Evolutionary conservation across 64 coral and sea anemone species (phyloP).

Genomic region (Dendronephthya gigantea): DNA sequence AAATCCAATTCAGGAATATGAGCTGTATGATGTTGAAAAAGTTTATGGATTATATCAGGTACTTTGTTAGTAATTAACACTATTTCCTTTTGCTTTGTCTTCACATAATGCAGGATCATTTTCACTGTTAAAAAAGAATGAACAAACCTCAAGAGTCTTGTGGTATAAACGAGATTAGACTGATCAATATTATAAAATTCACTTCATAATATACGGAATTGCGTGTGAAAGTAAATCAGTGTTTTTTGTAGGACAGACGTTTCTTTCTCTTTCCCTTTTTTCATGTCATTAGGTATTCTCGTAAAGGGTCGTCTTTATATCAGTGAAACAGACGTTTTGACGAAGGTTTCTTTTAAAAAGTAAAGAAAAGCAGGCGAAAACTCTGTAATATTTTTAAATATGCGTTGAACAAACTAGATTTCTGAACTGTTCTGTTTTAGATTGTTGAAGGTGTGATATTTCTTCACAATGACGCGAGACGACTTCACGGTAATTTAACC

Average conservation of each 20-base stretch:
- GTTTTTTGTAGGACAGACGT: too few species aligned
- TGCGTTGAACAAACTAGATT: neutral
- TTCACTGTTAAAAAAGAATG: neutral
- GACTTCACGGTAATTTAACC: conserved; percentile 67
- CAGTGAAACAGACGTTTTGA: too few species aligned
- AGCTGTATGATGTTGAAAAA: conserved; percentile 92
- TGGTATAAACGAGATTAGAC: neutral
- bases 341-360: too few species aligned
- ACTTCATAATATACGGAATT: too few species aligned
- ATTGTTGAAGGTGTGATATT: conserved; percentile 85
- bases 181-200: too few species aligned
- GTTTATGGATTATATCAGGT: conserved; percentile 95
- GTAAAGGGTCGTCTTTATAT: too few species aligned
- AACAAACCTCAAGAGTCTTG: neutral
- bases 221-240: too few species aligned
- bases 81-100: neutral
- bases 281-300: too few species aligned
- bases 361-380: too few species aligned
- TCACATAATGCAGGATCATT: neutral
- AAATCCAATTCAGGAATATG: conserved; percentile 45
- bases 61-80: neutral
- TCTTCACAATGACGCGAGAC: conserved; percentile 96
- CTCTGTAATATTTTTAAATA: too few species aligned
- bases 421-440: neutral
- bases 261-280: too few species aligned